Conservation (phyloP, 2,797 vertebrate species). For the Antrozous pallidus region DNA sequence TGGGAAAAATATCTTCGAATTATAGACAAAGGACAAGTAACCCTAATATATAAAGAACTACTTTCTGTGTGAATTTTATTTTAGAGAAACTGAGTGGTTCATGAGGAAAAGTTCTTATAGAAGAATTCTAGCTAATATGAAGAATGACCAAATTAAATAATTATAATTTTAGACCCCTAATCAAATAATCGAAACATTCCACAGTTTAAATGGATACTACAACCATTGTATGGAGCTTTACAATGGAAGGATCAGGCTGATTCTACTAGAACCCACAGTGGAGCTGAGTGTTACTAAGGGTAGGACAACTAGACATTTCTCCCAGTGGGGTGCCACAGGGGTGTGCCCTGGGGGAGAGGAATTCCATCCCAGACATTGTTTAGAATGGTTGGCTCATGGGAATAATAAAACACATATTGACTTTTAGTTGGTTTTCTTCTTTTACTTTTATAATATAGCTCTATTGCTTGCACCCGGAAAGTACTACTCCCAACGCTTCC, state of each 20-base stretch:
- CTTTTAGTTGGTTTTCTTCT: background rate
- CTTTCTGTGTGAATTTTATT: background rate
- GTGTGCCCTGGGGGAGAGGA: background rate
- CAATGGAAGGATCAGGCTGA: background rate
- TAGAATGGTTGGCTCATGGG: background rate
- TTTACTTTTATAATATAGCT: background rate
- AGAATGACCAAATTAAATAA: slow-evolving; percentile 5
- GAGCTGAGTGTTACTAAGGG: background rate
- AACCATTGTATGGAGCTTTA: background rate
- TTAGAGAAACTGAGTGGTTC: background rate
- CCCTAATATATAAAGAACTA: background rate
- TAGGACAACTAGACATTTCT: background rate
- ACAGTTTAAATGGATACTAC: background rate
- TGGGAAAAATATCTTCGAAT: background rate
- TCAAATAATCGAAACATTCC: background rate
- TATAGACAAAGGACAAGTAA: background rate
- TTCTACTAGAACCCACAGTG: background rate
- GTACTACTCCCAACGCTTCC: background rate
- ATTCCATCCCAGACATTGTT: background rate
- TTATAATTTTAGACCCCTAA: background rate
- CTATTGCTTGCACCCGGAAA: background rate
- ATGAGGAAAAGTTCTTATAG: background rate
- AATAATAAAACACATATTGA: background rate
- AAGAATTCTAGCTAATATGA: background rate
- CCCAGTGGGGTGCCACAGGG: background rate